Evolutionary conservation across 2,113 vertebrate species (phyloP).

Genomic region (Vimba vimba): DNA sequence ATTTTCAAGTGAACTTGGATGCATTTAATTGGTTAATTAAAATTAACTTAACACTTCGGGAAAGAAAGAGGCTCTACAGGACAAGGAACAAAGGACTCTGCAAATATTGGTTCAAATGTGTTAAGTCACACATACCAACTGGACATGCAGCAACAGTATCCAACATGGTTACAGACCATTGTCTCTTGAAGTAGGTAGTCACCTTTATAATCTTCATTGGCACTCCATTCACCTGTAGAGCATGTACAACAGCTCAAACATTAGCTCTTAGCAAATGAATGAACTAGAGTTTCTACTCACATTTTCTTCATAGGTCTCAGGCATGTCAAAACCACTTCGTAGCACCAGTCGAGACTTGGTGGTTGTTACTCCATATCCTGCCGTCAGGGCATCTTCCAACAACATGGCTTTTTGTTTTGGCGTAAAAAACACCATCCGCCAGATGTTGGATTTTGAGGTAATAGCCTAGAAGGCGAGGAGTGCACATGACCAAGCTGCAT

Average conservation of each 20-base stretch:
- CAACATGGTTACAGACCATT: conserved; percentile 67
- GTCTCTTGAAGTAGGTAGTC: conserved; percentile 74
- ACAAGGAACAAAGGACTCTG: neutral
- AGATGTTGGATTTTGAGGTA: conserved; percentile 61
- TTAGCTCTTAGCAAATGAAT: too few relatives aligned
- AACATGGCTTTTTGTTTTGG: conserved; percentile 67
- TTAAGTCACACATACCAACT: conserved; percentile 11
- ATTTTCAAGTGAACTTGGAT: neutral
- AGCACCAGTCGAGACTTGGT: conserved; percentile 67
- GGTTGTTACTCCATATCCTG: conserved; percentile 66
- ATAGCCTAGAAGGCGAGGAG: neutral
- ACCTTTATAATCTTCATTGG: conserved; percentile 78
- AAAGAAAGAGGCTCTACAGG: neutral
- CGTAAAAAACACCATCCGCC: conserved; percentile 75
- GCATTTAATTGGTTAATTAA: neutral
- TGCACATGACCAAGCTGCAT: neutral
- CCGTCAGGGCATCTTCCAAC: conserved; percentile 64
- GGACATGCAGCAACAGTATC: conserved; percentile 70
- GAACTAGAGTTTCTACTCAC: conserved; percentile 56
- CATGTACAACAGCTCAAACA: neutral
- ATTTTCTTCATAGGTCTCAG: conserved; percentile 69
- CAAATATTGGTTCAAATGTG: neutral
- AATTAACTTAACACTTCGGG: neutral
- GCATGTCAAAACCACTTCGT: conserved; percentile 68
- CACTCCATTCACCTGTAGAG: conserved; percentile 73